Conservation (phyloP, 2,797 vertebrate genomes). For the Pelochelys cantorii region DNA sequence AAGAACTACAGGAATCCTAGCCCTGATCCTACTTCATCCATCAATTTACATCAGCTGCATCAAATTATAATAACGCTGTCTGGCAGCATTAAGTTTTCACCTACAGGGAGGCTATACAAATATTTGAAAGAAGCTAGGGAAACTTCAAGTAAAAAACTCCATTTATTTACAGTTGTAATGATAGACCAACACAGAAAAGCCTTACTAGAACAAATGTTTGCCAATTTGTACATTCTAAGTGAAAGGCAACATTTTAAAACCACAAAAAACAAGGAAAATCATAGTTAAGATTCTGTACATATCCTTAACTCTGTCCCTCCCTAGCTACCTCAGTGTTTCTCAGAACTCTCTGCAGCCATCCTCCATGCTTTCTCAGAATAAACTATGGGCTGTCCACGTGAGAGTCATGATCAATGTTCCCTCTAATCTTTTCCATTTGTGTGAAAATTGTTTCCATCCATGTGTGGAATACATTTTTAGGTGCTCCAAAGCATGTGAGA, state of each 20-base stretch:
- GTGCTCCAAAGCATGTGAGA: no score
- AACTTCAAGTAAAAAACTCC: slow-evolving; percentile 12
- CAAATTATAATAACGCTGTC: slow-evolving; percentile 17
- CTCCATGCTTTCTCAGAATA: neutral
- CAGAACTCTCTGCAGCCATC: neutral
- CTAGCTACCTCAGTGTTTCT: neutral
- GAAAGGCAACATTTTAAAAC: neutral
- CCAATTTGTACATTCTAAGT: neutral
- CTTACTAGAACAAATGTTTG: slow-evolving; percentile 1
- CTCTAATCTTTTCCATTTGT: no score
- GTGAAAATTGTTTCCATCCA: no score
- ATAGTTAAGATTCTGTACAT: slow-evolving; percentile 17
- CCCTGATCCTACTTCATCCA: slow-evolving; percentile 48
- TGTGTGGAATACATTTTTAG: no score
- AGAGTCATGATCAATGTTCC: neutral
- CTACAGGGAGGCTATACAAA: neutral
- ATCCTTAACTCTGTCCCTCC: fast-evolving
- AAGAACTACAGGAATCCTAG: slow-evolving; percentile 62
- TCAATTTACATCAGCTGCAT: slow-evolving; percentile 50
- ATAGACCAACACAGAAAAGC: slow-evolving; percentile 5
- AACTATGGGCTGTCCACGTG: neutral
- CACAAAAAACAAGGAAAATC: neutral
- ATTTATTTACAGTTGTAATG: neutral
- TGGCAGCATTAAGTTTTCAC: slow-evolving; percentile 20
- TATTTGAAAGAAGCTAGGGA: slow-evolving; percentile 3